Evolutionary conservation across 2,113 vertebrate genomes (phyloP).

Genomic region (Hydrochoerus hydrochaeris): DNA sequence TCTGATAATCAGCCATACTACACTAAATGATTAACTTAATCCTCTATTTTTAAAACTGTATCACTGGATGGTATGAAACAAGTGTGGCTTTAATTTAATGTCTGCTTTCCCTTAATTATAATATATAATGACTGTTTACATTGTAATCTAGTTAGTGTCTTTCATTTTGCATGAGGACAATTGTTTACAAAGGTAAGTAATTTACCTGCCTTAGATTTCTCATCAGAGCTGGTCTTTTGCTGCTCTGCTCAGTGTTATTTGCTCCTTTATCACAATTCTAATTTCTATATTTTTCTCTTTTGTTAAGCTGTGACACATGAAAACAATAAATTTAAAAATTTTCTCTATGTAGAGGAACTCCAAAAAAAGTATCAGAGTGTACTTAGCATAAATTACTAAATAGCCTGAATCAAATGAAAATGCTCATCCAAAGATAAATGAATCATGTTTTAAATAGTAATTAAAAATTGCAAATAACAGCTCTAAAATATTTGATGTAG

Average conservation of each 20-base stretch:
- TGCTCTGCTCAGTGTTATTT: conserved; percentile 9
- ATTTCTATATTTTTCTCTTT: neutral
- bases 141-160: neutral
- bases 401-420: neutral
- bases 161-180: conserved; percentile 18
- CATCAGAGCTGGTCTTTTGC: neutral
- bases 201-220: neutral
- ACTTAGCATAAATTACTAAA: neutral
- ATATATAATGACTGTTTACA: conserved; percentile 42
- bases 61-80: conserved; percentile 15
- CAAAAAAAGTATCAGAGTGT: neutral
- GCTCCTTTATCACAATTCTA: neutral
- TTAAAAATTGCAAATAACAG: neutral
- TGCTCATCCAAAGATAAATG: conserved; percentile 1
- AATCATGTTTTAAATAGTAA: conserved; percentile 51
- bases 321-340: conserved; percentile 49
- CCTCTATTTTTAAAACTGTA: conserved; percentile 46
- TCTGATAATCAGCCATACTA: conserved; percentile 40
- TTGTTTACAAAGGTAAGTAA: conserved; percentile 42
- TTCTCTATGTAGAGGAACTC: neutral
- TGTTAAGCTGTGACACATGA: neutral
- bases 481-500: conserved; percentile 31
- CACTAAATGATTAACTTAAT: conserved; percentile 57
- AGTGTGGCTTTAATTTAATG: neutral
- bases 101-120: conserved; percentile 29